Evolutionary conservation across 2,113 vertebrate species (phyloP).

Genomic region (Elgaria multicarinata): DNA sequence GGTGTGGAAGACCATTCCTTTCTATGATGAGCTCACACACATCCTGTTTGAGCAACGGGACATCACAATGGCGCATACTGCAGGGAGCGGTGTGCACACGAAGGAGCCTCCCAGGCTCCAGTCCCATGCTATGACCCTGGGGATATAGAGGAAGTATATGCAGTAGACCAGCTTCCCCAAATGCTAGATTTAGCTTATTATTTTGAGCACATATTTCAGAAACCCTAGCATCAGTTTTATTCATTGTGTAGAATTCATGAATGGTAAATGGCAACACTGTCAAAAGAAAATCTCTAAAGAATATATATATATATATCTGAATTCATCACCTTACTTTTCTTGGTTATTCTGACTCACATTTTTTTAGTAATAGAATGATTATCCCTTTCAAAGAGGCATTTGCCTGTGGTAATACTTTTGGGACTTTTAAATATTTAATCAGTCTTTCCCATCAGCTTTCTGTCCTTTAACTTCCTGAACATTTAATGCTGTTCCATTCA

Average conservation of each 20-base stretch:
- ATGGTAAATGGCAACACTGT: slow-evolving; percentile 49
- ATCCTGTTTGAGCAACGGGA: too few species aligned
- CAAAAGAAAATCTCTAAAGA: slow-evolving; percentile 38
- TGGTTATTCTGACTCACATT: slow-evolving; percentile 35
- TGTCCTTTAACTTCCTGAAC: background rate
- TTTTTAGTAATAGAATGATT: slow-evolving; percentile 37
- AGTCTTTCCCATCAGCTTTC: slow-evolving; percentile 37
- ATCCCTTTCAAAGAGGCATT: background rate
- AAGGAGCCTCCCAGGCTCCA: too few species aligned
- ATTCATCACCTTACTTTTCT: slow-evolving; percentile 35
- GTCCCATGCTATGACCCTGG: too few species aligned
- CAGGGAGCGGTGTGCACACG: too few species aligned
- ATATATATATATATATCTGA: too few species aligned
- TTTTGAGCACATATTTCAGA: slow-evolving; percentile 24
- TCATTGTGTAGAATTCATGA: slow-evolving; percentile 28
- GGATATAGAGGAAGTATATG: slow-evolving; percentile 42
- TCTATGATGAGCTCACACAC: too few species aligned
- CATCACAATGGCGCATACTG: too few species aligned
- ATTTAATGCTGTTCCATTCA: slow-evolving; percentile 28
- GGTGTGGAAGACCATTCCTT: too few species aligned
- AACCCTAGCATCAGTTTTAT: slow-evolving; percentile 51
- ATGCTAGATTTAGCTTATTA: slow-evolving; percentile 7
- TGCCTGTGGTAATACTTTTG: slow-evolving; percentile 31
- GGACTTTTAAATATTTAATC: slow-evolving; percentile 20
- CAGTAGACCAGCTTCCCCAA: slow-evolving; percentile 35